Evolutionary conservation across 2,113 vertebrate species (phyloP).

Genomic region (Sinocyclocheilus rhinocerous): DNA sequence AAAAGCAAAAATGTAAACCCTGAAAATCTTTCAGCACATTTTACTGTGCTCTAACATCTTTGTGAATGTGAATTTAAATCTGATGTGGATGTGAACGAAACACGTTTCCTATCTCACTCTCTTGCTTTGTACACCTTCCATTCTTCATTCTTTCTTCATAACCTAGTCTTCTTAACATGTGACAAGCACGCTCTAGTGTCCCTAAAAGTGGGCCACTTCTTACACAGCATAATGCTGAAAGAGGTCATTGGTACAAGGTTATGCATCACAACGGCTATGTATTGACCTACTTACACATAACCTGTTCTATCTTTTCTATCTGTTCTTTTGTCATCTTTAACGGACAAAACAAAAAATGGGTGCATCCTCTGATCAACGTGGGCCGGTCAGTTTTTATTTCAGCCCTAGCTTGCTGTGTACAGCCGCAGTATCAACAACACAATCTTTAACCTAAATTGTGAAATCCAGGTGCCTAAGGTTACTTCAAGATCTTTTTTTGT

Average conservation of each 20-base stretch:
- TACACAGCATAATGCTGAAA: constrained; percentile 15
- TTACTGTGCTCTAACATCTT: neutral
- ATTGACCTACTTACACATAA: constrained; percentile 35
- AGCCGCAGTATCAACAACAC: neutral
- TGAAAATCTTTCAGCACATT: neutral
- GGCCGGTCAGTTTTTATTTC: neutral
- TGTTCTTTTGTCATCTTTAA: constrained; percentile 13
- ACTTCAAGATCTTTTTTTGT: neutral
- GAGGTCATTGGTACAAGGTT: constrained; percentile 23
- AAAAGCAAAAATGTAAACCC: neutral
- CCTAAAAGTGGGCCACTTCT: constrained; percentile 3
- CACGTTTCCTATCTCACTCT: neutral
- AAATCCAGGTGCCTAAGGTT: neutral
- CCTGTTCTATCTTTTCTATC: constrained; percentile 19
- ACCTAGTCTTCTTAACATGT: neutral
- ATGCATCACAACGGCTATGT: neutral
- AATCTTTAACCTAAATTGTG: constrained; percentile 1
- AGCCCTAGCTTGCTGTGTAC: neutral
- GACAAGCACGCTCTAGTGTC: neutral
- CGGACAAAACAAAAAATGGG: constrained; percentile 15
- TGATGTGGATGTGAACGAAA: constrained; percentile 9
- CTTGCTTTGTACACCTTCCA: neutral
- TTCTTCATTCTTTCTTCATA: neutral
- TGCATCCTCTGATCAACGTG: neutral
- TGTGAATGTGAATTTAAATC: neutral